Conservation (phyloP, 2,113 vertebrate genomes). For the Lepus americanus region DNA sequence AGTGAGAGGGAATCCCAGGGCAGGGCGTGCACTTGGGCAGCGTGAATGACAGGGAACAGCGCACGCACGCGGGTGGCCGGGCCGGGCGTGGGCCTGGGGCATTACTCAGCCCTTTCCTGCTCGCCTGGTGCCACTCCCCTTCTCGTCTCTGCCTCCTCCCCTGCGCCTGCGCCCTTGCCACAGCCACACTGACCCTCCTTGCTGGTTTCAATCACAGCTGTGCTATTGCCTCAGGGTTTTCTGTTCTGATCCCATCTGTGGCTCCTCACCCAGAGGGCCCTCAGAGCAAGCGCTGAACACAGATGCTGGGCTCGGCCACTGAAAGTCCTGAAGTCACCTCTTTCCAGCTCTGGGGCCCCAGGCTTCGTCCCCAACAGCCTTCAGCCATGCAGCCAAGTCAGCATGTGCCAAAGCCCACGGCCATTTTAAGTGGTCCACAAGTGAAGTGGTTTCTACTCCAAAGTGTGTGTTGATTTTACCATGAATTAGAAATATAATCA, state of each 20-base stretch:
- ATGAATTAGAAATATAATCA: slow-evolving; percentile 25
- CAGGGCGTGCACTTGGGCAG: background rate
- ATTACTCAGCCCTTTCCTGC: background rate
- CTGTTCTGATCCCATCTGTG: background rate
- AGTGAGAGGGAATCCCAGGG: background rate
- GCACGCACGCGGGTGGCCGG: accelerated
- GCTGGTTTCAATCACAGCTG: background rate
- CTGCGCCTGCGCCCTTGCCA: background rate
- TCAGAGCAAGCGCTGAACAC: background rate
- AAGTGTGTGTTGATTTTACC: background rate
- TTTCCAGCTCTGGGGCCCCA: background rate
- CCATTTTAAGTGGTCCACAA: background rate
- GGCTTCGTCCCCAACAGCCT: background rate
- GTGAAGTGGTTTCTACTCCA: background rate
- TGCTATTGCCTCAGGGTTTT: background rate
- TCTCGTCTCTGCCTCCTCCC: background rate
- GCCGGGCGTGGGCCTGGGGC: background rate
- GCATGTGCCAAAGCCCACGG: background rate
- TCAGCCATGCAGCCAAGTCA: background rate
- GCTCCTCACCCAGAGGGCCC: background rate
- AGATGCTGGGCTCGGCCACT: background rate
- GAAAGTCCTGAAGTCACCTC: background rate
- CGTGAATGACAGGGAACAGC: background rate
- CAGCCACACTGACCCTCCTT: background rate
- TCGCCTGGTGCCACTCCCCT: background rate